Percentiles rank a stretch among this genome's conserved stretches.
Conservation (phyloP, 2,113 vertebrate species). For the Phrynosoma platyrhinos region DNA sequence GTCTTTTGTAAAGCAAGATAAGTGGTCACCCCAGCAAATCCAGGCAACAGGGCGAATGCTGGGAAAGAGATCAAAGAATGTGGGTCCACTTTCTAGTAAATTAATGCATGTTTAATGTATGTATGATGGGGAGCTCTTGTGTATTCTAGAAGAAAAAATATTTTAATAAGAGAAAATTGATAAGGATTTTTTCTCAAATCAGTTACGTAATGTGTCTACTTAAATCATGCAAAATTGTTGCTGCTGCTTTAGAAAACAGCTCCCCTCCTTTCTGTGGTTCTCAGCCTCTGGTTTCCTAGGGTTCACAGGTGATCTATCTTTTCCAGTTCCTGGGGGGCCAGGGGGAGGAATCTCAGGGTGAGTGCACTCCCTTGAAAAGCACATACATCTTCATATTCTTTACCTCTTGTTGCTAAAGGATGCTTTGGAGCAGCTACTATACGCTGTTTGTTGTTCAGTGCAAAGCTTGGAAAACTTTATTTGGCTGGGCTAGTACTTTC, state of each 20-base stretch:
- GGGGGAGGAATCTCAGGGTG: no score
- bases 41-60: background rate
- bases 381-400: no score
- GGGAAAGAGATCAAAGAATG: background rate
- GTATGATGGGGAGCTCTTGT: no score
- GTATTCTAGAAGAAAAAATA: no score
- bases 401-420: no score
- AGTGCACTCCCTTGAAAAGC: no score
- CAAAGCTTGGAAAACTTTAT: no score
- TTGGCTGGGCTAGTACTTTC: no score
- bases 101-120: background rate
- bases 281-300: background rate
- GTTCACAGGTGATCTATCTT: background rate
- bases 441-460: no score
- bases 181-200: background rate
- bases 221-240: background rate
- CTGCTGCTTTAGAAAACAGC: background rate
- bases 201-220: background rate
- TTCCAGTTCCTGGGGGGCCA: no score
- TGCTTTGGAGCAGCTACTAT: no score
- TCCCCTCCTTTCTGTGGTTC: background rate
- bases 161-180: background rate
- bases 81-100: background rate
- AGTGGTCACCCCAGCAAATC: background rate
- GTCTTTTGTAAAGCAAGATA: background rate